phyloP scores from a whole-genome alignment of 2,797 vertebrate genomes.

The Protonibea diacanthus region DNA sequence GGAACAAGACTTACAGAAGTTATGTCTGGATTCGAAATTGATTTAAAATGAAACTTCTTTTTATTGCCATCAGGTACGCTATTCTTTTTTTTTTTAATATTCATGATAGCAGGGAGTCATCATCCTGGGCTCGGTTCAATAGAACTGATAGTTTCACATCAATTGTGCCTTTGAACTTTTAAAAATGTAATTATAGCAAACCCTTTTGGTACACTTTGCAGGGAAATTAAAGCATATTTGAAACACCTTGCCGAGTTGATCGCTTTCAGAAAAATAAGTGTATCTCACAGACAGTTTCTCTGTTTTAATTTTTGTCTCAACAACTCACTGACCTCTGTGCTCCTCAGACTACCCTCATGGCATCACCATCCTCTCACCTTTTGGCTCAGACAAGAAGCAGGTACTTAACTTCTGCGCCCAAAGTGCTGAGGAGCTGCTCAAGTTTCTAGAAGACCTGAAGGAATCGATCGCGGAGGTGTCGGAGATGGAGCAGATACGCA shows the following conservation, averaged over 20 bases:
- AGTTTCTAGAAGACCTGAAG: conserved; percentile 98
- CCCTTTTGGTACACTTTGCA: background rate
- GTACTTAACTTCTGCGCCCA: conserved; percentile 96
- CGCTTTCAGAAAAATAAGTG: background rate
- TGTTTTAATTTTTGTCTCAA: background rate
- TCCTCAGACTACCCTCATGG: conserved; percentile 94
- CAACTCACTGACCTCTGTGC: background rate
- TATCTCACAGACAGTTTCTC: too few species aligned
- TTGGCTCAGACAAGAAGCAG: conserved; percentile 97
- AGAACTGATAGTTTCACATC: background rate
- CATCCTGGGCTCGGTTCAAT: background rate
- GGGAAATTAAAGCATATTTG: background rate
- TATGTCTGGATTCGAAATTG: background rate
- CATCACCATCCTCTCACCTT: conserved; percentile 95
- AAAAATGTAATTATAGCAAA: background rate
- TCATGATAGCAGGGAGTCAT: background rate
- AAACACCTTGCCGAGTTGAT: background rate
- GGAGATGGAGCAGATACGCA: conserved; percentile 98
- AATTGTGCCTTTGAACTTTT: background rate
- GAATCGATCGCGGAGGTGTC: conserved; percentile 98
- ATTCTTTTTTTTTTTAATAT: background rate
- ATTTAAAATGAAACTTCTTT: background rate
- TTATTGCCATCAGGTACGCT: background rate
- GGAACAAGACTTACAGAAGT: background rate
- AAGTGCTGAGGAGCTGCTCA: conserved; percentile 96